These are phyloP conservation scores for Batillaria attramentaria DNA, from an alignment of 1,140 invertebrate genomes.

Conservation along the genomic window DNA sequence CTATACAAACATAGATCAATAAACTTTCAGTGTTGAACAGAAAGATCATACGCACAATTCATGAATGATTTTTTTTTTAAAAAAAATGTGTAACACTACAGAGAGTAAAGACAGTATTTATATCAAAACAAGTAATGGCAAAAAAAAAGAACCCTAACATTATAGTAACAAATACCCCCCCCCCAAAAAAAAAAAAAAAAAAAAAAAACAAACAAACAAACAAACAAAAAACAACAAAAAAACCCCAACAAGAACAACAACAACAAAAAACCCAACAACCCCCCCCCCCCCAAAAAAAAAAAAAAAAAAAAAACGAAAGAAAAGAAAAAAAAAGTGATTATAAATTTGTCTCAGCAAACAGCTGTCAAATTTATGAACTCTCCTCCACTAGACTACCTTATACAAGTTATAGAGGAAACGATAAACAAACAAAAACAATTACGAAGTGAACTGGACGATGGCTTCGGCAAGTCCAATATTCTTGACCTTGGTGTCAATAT, in stretches of 20 bases:
- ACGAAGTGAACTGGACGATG: slow-evolving; percentile 93
- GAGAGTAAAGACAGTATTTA: neutral
- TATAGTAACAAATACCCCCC: no score
- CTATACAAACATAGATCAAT: no score
- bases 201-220: no score
- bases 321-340: neutral
- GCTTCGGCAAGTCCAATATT: slow-evolving; percentile 93
- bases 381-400: slow-evolving; percentile 7
- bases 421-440: slow-evolving; percentile 66
- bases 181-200: no score
- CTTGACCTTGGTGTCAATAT: slow-evolving; percentile 88
- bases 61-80: neutral
- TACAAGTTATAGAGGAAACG: neutral
- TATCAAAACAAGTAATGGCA: neutral
- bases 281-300: no score
- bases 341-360: neutral
- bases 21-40: no score
- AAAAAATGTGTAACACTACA: neutral
- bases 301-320: neutral
- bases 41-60: neutral
- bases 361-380: neutral
- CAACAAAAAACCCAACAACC: no score
- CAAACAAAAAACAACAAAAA: no score
- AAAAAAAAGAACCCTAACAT: no score
- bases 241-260: no score